Base-by-base conservation (phyloP, 2,797 vertebrate genomes). In the Heteromormyrus szaboi region DNA sequence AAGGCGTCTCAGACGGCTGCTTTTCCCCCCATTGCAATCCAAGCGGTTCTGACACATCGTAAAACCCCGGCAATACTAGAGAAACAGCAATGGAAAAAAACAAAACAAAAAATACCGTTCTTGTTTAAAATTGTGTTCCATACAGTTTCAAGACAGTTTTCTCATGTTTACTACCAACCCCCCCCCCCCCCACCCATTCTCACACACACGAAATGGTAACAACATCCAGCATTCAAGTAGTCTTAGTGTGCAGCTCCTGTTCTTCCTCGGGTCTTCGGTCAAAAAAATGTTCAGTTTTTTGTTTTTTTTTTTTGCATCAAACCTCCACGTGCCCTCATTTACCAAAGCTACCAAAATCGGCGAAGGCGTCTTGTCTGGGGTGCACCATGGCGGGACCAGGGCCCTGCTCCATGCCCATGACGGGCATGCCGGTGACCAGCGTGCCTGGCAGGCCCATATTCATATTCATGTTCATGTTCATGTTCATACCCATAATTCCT, bases 291-390 rank as follows among this genome's bases (percentile, higher is more conserved):
- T 79, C 72, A 79, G 72, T 79, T 79, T 76, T 41, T 76, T 72
- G n/a, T 25, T 25, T 11, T 17, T 17, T 33, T 79, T 79, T 46
- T 46, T 79, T 79, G 14, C 41, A 46, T 79, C 7, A 33, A 37
- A 33, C 91, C 93, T 93, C 94, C 93, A 92, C 91, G 92, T 92
- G 1, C 7, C 22, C 93, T 97, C 96, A 99, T 97, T 99, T 99
- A 93, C 97, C 97, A 95, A 99, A 99, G 96, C 97, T 99, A 96
- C 97, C 98, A 92, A 99, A 99, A 95, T 98, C 98, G 95, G 98
- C 97, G 90, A 99, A 99, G 97, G 98, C 98, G 97, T 99, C 98
- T 97, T 98, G 97, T 97, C 99, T 99, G 92, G 98, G 97, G 90
- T 97, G 97, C 90, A 97, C 95, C 95, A 96, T 94, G 93, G 95